A percentile compares a stretch with the other conserved stretches of the same genome.
Evolutionary conservation across 2,113 vertebrate genomes (phyloP).

Genomic region (Rana temporaria): DNA sequence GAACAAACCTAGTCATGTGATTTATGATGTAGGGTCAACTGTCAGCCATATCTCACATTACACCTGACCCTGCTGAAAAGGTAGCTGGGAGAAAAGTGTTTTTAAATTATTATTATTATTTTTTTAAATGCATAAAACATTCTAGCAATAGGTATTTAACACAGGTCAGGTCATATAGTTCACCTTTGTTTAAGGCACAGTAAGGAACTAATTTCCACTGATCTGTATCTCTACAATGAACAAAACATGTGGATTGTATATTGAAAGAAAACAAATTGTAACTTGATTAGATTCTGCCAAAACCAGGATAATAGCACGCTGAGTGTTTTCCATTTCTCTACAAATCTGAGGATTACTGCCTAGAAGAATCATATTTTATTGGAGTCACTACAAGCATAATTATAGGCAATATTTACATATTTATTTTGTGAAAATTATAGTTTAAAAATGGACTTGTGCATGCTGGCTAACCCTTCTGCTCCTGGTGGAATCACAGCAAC

Average conservation of each 20-base stretch:
- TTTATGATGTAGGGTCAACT: too few relatives aligned
- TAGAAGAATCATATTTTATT: slow-evolving; percentile 28
- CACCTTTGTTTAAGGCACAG: not conserved
- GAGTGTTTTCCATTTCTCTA: slow-evolving; percentile 40
- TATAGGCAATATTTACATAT: slow-evolving; percentile 48
- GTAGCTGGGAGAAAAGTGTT: too few relatives aligned
- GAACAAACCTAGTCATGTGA: too few relatives aligned
- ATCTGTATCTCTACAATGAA: slow-evolving; percentile 23
- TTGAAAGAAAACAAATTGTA: slow-evolving; percentile 23
- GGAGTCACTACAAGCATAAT: slow-evolving; percentile 36
- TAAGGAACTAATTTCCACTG: not conserved
- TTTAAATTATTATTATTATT: too few relatives aligned
- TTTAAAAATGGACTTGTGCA: not conserved
- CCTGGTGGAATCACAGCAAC: not conserved
- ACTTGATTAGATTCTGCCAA: slow-evolving; percentile 31
- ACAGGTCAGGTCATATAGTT: too few relatives aligned
- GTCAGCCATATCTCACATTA: too few relatives aligned
- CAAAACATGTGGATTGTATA: slow-evolving; percentile 21
- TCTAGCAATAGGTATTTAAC: too few relatives aligned
- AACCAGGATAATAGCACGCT: slow-evolving; percentile 23
- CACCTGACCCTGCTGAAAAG: too few relatives aligned
- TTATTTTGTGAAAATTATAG: slow-evolving; percentile 7
- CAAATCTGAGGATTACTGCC: slow-evolving; percentile 35
- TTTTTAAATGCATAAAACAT: too few relatives aligned
- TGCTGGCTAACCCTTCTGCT: not conserved